Base-by-base conservation (phyloP, 2,113 vertebrate species). In the Cariama cristata region DNA sequence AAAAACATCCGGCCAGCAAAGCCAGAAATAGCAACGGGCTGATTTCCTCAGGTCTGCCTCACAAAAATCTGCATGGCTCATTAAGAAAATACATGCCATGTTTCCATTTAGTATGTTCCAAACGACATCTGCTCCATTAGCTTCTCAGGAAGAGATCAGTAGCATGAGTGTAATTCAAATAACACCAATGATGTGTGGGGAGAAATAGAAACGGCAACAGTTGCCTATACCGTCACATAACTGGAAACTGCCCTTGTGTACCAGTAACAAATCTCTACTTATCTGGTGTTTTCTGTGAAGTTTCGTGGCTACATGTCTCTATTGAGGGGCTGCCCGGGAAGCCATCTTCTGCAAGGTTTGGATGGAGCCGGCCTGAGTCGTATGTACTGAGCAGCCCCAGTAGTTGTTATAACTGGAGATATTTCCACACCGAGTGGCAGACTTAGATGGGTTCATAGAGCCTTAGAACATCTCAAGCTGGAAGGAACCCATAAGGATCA, bases 61-160 rank as follows among this genome's bases (percentile, higher is more conserved):
- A 87, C 33, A 91, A 74, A 94, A 90, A 75, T 75, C 82, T 94
- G 88, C 16, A 15, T 59, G 91, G 19, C 53, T 33, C 69, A 72
- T 81, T 93, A 87, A 63, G 16, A 92, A 84, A 42, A 50, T 59
- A 16, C 0, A 0, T 59, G 68, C 38, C 66, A n/a, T 55, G 21
- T 79, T 94, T 94, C 85, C 88, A 47, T 32, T 83, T 93, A 60
- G 26, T 53, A 55, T 38, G 60, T 67, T 85, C 71, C 88, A 87
- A 81, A 75, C 56, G 92, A 80, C 56, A 35, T 79, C 74, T 85
- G 69, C 35, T 90, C 32, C 22, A 32, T 85, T 79, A 90, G 52
- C 33, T 75, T 62, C 71, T 82, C 81, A 79, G 92, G 47, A 84
- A 91, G 77, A 87, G 60, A 79, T 81, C 47, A 62, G 74, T 55